phyloP scores from a whole-genome alignment of 1,140 invertebrate genomes.

The Campoletis sonorensis region DNA sequence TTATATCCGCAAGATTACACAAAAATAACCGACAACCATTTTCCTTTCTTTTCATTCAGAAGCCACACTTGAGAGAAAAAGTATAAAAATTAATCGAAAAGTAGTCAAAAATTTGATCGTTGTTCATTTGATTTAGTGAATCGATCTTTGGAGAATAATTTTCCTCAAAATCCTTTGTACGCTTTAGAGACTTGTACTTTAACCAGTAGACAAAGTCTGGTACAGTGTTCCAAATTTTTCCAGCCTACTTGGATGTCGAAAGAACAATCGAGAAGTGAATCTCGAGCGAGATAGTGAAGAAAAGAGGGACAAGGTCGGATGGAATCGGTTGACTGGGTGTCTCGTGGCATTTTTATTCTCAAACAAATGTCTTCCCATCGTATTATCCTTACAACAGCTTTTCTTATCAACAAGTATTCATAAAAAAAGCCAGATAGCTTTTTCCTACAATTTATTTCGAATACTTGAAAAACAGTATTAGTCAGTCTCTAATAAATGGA shows the following conservation, averaged over 20 bases:
- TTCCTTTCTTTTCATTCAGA: no score
- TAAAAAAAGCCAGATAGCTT: neutral
- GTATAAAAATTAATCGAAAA: no score
- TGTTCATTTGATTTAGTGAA: no score
- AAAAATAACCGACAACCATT: neutral
- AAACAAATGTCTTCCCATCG: neutral
- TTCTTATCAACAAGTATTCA: neutral
- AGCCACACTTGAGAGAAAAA: no score
- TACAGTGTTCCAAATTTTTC: neutral
- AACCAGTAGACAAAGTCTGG: no score
- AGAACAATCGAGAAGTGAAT: conserved; percentile 7
- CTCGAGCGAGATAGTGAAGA: conserved; percentile 33
- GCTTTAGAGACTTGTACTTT: no score
- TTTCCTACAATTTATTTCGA: neutral
- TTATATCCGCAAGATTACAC: neutral
- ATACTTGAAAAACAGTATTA: neutral
- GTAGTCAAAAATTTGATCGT: no score
- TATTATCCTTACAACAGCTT: neutral
- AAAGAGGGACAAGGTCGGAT: neutral
- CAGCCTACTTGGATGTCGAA: neutral
- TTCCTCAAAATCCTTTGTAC: no score
- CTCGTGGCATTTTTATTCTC: conserved; percentile 1
- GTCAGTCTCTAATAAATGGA: no score
- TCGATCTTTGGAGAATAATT: no score
- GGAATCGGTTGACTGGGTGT: neutral